Base-by-base conservation (phyloP, 2,888 invertebrate genomes). In the Trichopoda pennipes region DNA sequence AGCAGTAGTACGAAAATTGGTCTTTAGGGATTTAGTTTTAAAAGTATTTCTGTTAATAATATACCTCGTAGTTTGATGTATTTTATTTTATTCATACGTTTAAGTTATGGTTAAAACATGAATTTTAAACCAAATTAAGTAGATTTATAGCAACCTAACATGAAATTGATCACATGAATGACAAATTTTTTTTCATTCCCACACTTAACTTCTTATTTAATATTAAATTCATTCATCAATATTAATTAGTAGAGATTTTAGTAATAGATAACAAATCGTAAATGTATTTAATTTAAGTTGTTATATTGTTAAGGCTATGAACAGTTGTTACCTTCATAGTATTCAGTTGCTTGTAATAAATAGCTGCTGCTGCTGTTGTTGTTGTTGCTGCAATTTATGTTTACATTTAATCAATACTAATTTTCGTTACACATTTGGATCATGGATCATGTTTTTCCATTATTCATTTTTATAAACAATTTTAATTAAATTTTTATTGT, bases 391-490 rank as follows among this genome's bases (percentile, higher is more conserved):
- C 38, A 10, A 2, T 21, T 66, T 55, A 21, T 66, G 53, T 70
- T 66, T 70, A 79, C 60, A 75, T 82, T 70, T 72, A 53, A 66
- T 60, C 56, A 35, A 28, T 32, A 82, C 82, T 72, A 82, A 82
- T 82, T 82, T 79, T 61, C 28, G 75, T 79, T 79, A 79, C 61
- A 82, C 70, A 73, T 81, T 75, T 75, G 38, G 49, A n/a, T n/a
- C 55, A 23, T 76, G 51, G 42, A 60, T 70, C 55, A 72, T 74
- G 74, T 53, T 69, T 51, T 61, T 73, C n/a, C 51, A 55, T 66
- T 72, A 47, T 47, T 47, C 3, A 60, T 44, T 16, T 53, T 68
- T 38, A 4, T 42, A n/a, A 53, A 60, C 17, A 74, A 49, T n/a
- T 64, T 73, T 78, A 78, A 78, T 78, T 60, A 72, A 51, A 53